Conservation (phyloP, 2,797 vertebrate species). For the Hippocampus kuda region DNA sequence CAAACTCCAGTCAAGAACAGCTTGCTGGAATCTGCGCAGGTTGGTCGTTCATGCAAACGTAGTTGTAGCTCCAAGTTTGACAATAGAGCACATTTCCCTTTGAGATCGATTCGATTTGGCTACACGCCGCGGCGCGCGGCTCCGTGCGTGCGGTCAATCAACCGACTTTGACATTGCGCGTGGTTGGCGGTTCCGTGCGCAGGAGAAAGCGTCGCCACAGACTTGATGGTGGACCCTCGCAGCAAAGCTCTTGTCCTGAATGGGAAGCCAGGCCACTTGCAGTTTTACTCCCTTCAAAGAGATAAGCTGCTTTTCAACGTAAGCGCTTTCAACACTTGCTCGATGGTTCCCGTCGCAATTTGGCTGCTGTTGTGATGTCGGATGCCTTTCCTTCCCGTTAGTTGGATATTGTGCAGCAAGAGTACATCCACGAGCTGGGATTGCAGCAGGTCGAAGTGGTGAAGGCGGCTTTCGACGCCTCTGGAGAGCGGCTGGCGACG, state of each 20-base stretch:
- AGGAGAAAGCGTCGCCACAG: constrained; percentile 72
- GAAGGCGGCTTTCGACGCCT: constrained; percentile 68
- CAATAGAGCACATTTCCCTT: not conserved
- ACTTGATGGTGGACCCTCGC: constrained; percentile 81
- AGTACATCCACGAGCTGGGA: constrained; percentile 76
- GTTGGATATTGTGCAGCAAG: constrained; percentile 93
- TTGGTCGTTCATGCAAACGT: not conserved
- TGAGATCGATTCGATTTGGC: no score
- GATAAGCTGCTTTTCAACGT: constrained; percentile 92
- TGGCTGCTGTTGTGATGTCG: not conserved
- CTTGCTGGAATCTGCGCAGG: not conserved
- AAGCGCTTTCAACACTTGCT: constrained; percentile 45
- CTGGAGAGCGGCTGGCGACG: constrained; percentile 81
- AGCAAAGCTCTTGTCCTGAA: constrained; percentile 89
- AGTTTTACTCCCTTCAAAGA: constrained; percentile 87
- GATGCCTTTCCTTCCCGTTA: constrained; percentile 40
- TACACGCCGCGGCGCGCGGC: no score
- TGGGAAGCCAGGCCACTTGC: constrained; percentile 91
- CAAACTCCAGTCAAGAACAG: not conserved
- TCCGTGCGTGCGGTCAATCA: no score
- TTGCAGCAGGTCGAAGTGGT: constrained; percentile 79
- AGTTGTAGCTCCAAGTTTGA: not conserved
- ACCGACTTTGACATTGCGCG: no score
- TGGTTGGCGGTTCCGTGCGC: not conserved
- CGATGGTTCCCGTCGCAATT: not conserved